Conservation (phyloP, 1,140 invertebrate genomes). For the Acromyrmex heyeri region DNA sequence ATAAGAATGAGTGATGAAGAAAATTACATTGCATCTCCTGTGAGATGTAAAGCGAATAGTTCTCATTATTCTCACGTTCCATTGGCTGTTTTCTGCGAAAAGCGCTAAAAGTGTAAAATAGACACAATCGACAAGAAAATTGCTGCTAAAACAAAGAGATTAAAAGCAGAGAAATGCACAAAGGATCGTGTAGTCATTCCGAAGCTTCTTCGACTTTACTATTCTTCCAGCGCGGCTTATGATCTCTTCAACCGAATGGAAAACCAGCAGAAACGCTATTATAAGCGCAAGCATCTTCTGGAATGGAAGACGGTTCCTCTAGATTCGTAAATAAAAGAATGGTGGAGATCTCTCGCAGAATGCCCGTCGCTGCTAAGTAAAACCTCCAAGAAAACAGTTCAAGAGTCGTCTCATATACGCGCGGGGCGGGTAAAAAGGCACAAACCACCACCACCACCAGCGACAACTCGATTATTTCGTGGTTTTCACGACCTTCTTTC, state of each 20-base stretch:
- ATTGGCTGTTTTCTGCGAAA: slow-evolving; percentile 7
- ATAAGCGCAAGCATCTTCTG: slow-evolving; percentile 36
- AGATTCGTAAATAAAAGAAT: slow-evolving; percentile 54
- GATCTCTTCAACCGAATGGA: slow-evolving; percentile 36
- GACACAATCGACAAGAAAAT: slow-evolving; percentile 40
- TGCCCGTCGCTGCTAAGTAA: neutral
- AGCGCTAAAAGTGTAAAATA: slow-evolving; percentile 34
- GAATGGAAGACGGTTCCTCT: slow-evolving; percentile 21
- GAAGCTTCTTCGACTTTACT: slow-evolving; percentile 29
- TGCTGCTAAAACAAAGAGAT: slow-evolving; percentile 55
- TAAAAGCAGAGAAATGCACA: slow-evolving; percentile 43
- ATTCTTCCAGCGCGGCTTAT: slow-evolving; percentile 43
- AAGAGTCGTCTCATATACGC: neutral
- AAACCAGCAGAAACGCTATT: slow-evolving; percentile 43
- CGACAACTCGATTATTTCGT: slow-evolving; percentile 66
- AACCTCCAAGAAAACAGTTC: slow-evolving; percentile 26
- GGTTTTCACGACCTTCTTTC: slow-evolving; percentile 51
- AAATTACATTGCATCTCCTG: neutral
- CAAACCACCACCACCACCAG: neutral
- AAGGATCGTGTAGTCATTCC: slow-evolving; percentile 10
- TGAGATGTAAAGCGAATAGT: neutral
- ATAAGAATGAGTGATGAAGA: neutral
- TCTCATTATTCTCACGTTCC: slow-evolving; percentile 19
- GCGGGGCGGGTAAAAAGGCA: neutral
- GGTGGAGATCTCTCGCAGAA: neutral